Conservation (phyloP, 1,140 invertebrate species). For the Drosophila biarmipes region DNA sequence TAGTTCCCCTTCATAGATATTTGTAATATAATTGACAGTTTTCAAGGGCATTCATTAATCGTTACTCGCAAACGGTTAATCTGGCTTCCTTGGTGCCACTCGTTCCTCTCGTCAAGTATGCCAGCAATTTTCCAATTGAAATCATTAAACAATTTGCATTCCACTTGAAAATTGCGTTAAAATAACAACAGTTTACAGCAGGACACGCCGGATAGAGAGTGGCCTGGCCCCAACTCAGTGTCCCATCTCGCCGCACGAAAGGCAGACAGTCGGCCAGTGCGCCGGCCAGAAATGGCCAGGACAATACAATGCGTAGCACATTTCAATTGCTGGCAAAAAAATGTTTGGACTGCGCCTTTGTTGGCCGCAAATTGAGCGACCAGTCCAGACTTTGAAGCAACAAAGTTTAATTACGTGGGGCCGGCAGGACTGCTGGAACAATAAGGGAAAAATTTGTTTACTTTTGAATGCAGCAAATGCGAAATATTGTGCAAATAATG, state of each 20-base stretch:
- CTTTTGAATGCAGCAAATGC: slow-evolving; percentile 67
- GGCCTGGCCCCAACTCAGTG: slow-evolving; percentile 29
- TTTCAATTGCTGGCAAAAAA: slow-evolving; percentile 78
- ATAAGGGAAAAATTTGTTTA: slow-evolving; percentile 54
- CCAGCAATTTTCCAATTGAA: slow-evolving; percentile 84
- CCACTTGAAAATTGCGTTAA: slow-evolving; percentile 84
- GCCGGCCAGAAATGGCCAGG: slow-evolving; percentile 30
- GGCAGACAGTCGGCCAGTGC: slow-evolving; percentile 16
- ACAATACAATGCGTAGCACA: slow-evolving; percentile 68
- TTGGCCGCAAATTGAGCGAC: slow-evolving; percentile 78
- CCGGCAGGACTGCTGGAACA: slow-evolving; percentile 30
- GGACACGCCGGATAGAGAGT: slow-evolving; percentile 39
- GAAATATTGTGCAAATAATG: slow-evolving; percentile 69
- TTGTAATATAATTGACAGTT: too few species aligned
- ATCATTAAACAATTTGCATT: slow-evolving; percentile 84
- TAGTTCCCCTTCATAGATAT: too few species aligned
- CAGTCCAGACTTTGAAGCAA: slow-evolving; percentile 72
- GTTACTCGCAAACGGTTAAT: slow-evolving; percentile 8
- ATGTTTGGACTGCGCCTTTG: slow-evolving; percentile 71
- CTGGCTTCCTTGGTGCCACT: slow-evolving; percentile 55
- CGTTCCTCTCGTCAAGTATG: slow-evolving; percentile 71
- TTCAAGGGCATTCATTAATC: slow-evolving; percentile 8
- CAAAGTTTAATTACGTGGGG: slow-evolving; percentile 77
- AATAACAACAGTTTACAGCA: slow-evolving; percentile 82
- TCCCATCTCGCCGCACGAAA: slow-evolving; percentile 34